Base-by-base conservation (phyloP, 2,113 vertebrate species). In the Piaya cayana region DNA sequence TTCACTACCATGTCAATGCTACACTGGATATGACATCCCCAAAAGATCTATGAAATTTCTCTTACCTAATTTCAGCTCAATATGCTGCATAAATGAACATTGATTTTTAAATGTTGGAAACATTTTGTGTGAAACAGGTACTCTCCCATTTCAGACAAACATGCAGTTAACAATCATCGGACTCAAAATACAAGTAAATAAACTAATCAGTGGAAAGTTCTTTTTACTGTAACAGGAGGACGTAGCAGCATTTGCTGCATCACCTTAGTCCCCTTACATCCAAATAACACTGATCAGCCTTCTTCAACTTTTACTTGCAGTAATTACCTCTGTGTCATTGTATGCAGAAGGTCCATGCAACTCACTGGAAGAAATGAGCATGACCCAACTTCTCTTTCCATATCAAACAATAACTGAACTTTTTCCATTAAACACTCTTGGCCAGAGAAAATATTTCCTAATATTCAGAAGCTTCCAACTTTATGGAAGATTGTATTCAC, bases 321-420 rank as follows among this genome's bases (percentile, higher is more conserved):
- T 56, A 90, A 79, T 80, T 69, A 65, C 12, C 63, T 91, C 22
- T 62, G 11, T 62, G 45, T 59, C 62, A 75, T 55, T 75, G n/a
- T 36, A 65, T 67, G 78, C 27, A 82, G 76, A 91, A 82, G 19
- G 4, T 58, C 49, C 13, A 30, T 29, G 42, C 29, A 82, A 29
- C 69, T 75, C 52, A 19, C 25, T 80, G 63, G 81, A 95, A 91
- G 47, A 82, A 89, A 84, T 68, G 8, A 88, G 42, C 3, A 1
- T 58, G 68, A 90, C 23, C 78, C 32, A n/a, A 23, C 26, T 82
- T 94, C 70, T 93, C 59, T 82, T 91, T 95, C 94, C 63, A 62
- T 83, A 91, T 78, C 63, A 87, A 85, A 53, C 23, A 71, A 75
- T 79, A 86, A 85, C 76, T 65, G 22, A 29, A 55, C 56, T 62